A percentile compares a stretch with the other conserved stretches of the same genome.
Conservation (phyloP, 2,888 invertebrate species). For the Lepidocyrtinus sp. region DNA sequence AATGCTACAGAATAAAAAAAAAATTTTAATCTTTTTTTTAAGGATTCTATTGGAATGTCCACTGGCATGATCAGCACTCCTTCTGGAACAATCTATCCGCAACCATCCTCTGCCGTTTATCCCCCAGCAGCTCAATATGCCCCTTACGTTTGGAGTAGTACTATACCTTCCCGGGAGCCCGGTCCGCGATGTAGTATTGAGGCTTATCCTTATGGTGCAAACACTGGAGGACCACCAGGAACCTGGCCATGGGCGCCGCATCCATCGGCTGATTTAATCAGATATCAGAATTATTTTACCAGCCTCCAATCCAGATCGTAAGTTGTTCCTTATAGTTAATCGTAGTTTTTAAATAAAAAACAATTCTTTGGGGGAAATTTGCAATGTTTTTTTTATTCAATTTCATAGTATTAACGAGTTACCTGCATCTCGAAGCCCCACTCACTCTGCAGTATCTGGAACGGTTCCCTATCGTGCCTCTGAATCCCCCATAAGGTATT, state of each 20-base stretch:
- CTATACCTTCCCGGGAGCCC: constrained; percentile 6
- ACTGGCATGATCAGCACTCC: constrained; percentile 31
- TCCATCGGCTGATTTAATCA: constrained; percentile 54
- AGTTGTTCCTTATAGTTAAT: constrained; percentile 12
- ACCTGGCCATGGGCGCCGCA: constrained; percentile 63
- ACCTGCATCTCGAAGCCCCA: not conserved
- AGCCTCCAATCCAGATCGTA: constrained; percentile 58
- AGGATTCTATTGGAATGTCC: constrained; percentile 61
- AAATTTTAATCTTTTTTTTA: constrained; percentile 16
- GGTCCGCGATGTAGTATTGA: constrained; percentile 18
- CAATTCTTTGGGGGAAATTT: too few relatives aligned
- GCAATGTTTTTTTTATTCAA: too few relatives aligned
- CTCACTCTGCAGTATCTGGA: not conserved
- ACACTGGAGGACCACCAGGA: constrained; percentile 1
- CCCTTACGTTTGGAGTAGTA: constrained; percentile 55
- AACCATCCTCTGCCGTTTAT: constrained; percentile 25
- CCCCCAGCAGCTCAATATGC: constrained; percentile 48
- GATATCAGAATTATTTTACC: constrained; percentile 57
- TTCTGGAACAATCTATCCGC: constrained; percentile 18
- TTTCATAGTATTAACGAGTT: not conserved
- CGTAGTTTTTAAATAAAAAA: too few relatives aligned
- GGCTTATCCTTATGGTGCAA: constrained; percentile 12
- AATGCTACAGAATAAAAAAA: not conserved
- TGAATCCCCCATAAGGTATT: not conserved
- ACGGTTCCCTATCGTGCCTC: not conserved